phyloP scores from a whole-genome alignment of 2,888 invertebrate species.

The Girardia tigrina region DNA sequence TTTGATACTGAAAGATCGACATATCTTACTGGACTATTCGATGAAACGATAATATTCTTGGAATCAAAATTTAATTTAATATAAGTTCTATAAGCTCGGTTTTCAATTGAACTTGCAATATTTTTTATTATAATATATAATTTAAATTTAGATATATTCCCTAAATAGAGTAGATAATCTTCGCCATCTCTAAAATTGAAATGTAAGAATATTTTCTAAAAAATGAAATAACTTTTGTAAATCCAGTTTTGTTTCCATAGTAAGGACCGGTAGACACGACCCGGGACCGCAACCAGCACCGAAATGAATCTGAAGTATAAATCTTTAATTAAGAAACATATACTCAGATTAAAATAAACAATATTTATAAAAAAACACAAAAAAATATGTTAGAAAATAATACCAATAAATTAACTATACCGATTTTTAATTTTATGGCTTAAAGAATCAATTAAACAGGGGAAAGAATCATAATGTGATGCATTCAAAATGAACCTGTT shows the following conservation, averaged over 20 bases:
- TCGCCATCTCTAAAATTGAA: neutral
- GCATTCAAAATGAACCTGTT: too few species aligned
- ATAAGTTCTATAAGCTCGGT: neutral
- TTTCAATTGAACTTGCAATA: neutral
- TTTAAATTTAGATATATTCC: neutral
- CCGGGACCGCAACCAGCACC: neutral
- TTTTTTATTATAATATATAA: neutral
- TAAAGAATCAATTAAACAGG: too few species aligned
- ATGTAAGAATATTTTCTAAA: neutral
- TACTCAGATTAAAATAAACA: too few species aligned
- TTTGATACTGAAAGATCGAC: too few species aligned
- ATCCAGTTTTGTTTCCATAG: neutral
- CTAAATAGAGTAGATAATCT: neutral
- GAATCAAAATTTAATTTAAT: neutral
- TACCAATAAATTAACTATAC: too few species aligned
- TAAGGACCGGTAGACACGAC: neutral
- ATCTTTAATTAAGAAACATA: too few species aligned
- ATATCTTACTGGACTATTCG: neutral
- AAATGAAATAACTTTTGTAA: neutral
- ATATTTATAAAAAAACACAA: too few species aligned
- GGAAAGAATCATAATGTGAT: too few species aligned
- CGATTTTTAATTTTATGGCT: too few species aligned
- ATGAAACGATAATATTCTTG: neutral
- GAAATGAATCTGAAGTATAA: neutral
- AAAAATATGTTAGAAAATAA: too few species aligned